Conservation (phyloP, 2,888 invertebrate genomes). For the Lepidochrysops patricia region DNA sequence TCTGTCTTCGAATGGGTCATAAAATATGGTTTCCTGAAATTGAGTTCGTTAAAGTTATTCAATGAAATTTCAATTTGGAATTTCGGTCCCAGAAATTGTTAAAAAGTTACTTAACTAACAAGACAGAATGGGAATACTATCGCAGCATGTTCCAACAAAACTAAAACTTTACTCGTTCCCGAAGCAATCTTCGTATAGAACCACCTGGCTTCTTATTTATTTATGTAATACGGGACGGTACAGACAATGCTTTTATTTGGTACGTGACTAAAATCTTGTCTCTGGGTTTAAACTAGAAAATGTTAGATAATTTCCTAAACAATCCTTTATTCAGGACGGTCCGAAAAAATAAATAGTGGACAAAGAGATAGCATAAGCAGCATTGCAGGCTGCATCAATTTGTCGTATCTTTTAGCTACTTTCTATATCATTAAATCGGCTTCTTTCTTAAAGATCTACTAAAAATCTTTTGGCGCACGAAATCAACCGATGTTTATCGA, state of each 20-base stretch:
- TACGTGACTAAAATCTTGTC: background rate
- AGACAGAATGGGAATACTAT: background rate
- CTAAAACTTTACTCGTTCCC: background rate
- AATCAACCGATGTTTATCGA: background rate
- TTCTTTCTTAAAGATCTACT: too few relatives aligned
- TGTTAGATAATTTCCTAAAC: background rate
- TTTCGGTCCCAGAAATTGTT: too few relatives aligned
- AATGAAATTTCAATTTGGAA: too few relatives aligned
- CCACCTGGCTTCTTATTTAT: background rate
- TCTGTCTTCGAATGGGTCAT: slow-evolving; percentile 52
- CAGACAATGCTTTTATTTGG: background rate
- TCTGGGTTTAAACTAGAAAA: background rate
- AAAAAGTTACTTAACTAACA: too few relatives aligned
- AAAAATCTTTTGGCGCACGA: too few relatives aligned
- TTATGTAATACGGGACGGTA: background rate
- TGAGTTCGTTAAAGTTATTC: background rate
- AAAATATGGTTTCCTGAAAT: slow-evolving; percentile 56
- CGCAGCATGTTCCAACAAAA: background rate
- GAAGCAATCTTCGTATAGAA: background rate
- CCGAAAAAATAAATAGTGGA: background rate
- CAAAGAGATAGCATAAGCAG: too few relatives aligned
- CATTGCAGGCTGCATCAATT: background rate
- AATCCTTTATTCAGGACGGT: background rate
- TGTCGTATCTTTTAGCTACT: too few relatives aligned
- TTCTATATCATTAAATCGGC: too few relatives aligned